Conservation (phyloP, 2,797 vertebrate species). For the Luscinia luscinia region DNA sequence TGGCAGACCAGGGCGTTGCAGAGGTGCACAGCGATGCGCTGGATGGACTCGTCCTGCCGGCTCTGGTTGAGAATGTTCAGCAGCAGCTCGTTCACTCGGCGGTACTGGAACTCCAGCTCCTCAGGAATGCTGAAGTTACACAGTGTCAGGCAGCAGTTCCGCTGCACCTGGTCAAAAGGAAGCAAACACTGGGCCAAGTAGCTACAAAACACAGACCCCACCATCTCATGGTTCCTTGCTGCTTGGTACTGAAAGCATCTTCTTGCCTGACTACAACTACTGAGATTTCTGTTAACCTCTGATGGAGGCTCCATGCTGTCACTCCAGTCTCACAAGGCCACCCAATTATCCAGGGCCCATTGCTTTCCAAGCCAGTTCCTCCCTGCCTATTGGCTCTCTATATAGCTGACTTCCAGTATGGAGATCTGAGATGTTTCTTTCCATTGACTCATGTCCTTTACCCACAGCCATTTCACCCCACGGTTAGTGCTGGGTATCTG, state of each 20-base stretch:
- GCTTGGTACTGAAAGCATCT: background rate
- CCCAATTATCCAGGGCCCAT: background rate
- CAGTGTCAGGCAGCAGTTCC: slow-evolving; percentile 97
- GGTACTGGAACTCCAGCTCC: slow-evolving; percentile 97
- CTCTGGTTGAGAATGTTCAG: slow-evolving; percentile 93
- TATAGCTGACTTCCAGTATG: background rate
- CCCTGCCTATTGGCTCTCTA: background rate
- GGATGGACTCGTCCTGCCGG: slow-evolving; percentile 96
- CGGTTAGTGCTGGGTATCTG: background rate
- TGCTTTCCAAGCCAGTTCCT: background rate
- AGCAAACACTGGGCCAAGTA: background rate
- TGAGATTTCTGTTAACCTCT: background rate
- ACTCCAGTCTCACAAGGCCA: background rate
- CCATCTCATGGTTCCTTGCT: background rate
- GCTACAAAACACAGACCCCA: background rate
- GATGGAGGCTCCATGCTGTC: background rate
- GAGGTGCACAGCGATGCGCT: slow-evolving; percentile 96
- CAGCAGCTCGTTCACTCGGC: slow-evolving; percentile 91
- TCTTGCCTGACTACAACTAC: background rate
- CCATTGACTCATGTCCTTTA: fast-evolving
- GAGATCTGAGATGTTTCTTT: background rate
- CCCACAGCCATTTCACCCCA: background rate
- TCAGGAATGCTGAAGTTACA: slow-evolving; percentile 99
- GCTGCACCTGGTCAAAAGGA: slow-evolving; percentile 85
- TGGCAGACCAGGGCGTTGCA: slow-evolving; percentile 98